Evolutionary conservation across 2,888 invertebrate species (phyloP).

Genomic region (Phalera bucephala): DNA sequence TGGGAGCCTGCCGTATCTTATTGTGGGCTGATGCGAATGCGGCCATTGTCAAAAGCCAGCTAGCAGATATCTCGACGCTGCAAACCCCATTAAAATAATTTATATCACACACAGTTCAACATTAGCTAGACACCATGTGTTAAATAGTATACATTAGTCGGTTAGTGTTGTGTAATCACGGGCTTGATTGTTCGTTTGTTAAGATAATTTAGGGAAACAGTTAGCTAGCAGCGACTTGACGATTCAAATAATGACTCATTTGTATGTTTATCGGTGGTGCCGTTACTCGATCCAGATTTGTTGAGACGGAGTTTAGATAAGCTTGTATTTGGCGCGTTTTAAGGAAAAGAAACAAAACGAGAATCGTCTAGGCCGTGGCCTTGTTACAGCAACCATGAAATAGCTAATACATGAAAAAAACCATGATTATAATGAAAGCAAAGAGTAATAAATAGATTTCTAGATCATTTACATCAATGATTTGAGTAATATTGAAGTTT

Average conservation of each 20-base stretch:
- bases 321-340: constrained; percentile 16
- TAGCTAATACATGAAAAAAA: constrained; percentile 1
- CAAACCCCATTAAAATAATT: constrained; percentile 79
- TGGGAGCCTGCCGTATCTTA: constrained; percentile 75
- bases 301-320: constrained; percentile 13
- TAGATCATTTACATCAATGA: no score
- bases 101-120: constrained; percentile 68
- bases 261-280: constrained; percentile 11
- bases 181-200: constrained; percentile 39
- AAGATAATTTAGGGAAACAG: constrained; percentile 21
- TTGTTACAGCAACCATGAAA: constrained; percentile 1
- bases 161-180: constrained; percentile 63
- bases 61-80: constrained; percentile 83
- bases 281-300: constrained; percentile 12
- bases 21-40: constrained; percentile 66
- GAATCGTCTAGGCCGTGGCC: constrained; percentile 13
- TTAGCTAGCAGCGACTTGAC: constrained; percentile 30
- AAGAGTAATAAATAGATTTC: no score
- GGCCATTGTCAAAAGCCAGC: constrained; percentile 83
- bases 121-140: constrained; percentile 58
- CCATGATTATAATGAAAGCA: no score
- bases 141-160: constrained; percentile 60
- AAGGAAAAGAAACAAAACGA: constrained; percentile 21
- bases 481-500: no score
- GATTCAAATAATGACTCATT: constrained; percentile 8